Evolutionary conservation across 2,888 invertebrate species (phyloP), one percentile per base, ranked within the genome.

Genomic region (Isoperla grammatica): DNA sequence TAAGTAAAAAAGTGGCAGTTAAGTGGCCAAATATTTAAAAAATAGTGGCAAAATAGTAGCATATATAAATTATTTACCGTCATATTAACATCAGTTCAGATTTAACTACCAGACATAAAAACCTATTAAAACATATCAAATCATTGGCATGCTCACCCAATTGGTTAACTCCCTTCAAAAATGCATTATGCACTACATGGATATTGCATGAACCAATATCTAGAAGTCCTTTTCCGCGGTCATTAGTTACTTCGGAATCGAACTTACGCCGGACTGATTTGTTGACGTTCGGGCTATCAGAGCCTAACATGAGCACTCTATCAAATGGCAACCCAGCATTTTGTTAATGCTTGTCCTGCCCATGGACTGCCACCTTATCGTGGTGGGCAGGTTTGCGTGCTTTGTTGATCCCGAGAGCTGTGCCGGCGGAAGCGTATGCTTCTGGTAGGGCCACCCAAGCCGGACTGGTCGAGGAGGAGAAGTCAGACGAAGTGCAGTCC

Each of bases 131-230:
- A 37, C 59, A 39, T 19, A 61, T 56, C 12, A 64, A 57, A 56
- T 64, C 63, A 45, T 49, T 61, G 37, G 56, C 43, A 19, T 63
- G 48, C 20, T 57, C 19, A 29, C 55, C 55, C 15, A 58, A 53
- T 22, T 45, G 17, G n/a, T 53, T 50, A n/a, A 61, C 37, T 15
- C 56, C 63, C 45, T 61, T 61, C 15, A 55, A 15, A 55, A 61
- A 61, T 17, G 54, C 55, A 61, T 57, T 57, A 40, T 64, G 62
- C 19, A 61, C 57, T 19, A 57, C 54, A 19, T 64, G 63, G 13
- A 64, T 55, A 39, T 64, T 55, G 45, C 63, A 63, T 40, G 63
- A 57, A n/a, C 61, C 59, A 40, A 64, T 57, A 39, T 63, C 37
- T 22, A 64, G 46, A 17, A 63, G 61, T 42, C 53, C 50, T 60